A percentile compares a stretch with the other conserved stretches of the same genome.
phyloP scores from a whole-genome alignment of 2,888 invertebrate species.

The Abrostola tripartita region DNA sequence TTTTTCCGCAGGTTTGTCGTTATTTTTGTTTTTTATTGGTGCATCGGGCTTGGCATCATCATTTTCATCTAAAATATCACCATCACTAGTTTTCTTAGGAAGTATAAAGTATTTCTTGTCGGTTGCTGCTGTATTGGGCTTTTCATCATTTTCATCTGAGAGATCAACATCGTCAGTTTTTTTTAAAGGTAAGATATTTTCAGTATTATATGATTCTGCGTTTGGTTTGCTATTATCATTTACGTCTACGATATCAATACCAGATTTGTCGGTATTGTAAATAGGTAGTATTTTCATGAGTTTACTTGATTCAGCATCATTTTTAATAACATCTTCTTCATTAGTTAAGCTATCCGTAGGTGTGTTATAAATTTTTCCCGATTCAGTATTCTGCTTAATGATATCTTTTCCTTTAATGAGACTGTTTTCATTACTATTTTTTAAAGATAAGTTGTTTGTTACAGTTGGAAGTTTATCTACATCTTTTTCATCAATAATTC shows the following conservation, averaged over 20 bases:
- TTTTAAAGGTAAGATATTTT: background rate
- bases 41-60: background rate
- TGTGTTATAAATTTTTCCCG: no score
- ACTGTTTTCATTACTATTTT: no score
- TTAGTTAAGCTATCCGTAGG: no score
- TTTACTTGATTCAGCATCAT: no score
- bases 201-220: background rate
- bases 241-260: background rate
- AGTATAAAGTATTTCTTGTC: background rate
- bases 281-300: no score
- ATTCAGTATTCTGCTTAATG: no score
- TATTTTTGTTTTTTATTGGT: background rate
- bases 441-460: no score
- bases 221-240: background rate
- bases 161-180: background rate
- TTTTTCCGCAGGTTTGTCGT: background rate
- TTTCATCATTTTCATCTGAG: background rate
- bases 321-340: no score
- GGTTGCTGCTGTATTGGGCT: background rate
- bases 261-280: background rate
- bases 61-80: background rate
- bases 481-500: no score
- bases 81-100: background rate
- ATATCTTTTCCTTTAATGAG: no score
- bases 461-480: no score